phyloP scores from a whole-genome alignment of 2,888 invertebrate genomes.

The Germaria angustata region DNA sequence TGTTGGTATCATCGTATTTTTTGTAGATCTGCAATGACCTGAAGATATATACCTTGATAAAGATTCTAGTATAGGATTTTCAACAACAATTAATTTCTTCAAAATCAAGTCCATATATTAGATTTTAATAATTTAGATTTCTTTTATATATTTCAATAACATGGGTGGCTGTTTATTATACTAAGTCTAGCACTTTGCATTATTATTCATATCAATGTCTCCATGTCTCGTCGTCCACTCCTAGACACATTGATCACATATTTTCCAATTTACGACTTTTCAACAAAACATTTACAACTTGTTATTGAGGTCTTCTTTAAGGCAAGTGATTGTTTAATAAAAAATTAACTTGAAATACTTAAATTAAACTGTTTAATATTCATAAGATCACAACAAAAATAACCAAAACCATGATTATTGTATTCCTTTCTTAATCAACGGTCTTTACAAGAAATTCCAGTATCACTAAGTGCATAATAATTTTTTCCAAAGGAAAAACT shows the following conservation, averaged over 20 bases:
- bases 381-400: constrained; percentile 12
- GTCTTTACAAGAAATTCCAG: constrained; percentile 50
- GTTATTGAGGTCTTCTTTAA: constrained; percentile 24
- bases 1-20: no score
- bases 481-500: constrained; percentile 11
- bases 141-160: neutral
- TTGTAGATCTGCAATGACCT: no score
- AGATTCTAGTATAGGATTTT: no score
- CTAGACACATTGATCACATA: neutral
- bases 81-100: no score
- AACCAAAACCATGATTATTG: constrained; percentile 4
- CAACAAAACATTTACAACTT: constrained; percentile 52
- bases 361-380: constrained; percentile 42
- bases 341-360: neutral
- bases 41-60: no score
- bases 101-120: no score
- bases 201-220: neutral
- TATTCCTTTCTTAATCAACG: constrained; percentile 53
- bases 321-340: neutral
- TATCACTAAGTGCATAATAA: constrained; percentile 57
- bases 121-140: no score
- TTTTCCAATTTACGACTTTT: neutral
- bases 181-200: constrained; percentile 6
- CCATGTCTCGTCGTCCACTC: neutral
- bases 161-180: neutral